These are phyloP conservation scores for Netelia melanura DNA, from an alignment of 2,888 invertebrate genomes.

Conservation along the genomic window DNA sequence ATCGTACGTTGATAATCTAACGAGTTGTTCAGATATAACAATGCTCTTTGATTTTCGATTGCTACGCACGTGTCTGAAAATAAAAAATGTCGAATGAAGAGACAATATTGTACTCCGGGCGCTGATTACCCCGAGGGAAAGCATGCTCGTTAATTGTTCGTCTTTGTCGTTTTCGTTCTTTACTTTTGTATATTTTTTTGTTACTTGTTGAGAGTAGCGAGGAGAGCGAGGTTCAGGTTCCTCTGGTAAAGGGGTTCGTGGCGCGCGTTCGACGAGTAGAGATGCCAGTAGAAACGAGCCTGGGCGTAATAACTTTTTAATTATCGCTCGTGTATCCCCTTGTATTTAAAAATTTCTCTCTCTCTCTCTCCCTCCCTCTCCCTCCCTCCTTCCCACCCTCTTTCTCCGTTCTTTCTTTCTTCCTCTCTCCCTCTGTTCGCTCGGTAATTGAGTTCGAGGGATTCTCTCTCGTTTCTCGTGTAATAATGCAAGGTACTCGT, in stretches of 20 bases:
- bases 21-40: conserved; percentile 58
- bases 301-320: conserved; percentile 73
- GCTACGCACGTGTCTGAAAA: conserved; percentile 43
- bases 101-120: conserved; percentile 50
- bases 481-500: conserved; percentile 47
- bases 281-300: conserved; percentile 77
- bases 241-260: conserved; percentile 71
- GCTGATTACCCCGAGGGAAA: conserved; percentile 49
- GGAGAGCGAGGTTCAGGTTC: conserved; percentile 70
- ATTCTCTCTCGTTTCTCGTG: conserved; percentile 66
- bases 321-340: conserved; percentile 62
- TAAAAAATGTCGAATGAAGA: conserved; percentile 34
- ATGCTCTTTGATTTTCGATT: conserved; percentile 46
- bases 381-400: conserved; percentile 4
- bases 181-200: conserved; percentile 44
- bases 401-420: conserved; percentile 9
- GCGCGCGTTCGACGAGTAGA: conserved; percentile 71
- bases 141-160: conserved; percentile 47
- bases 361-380: conserved; percentile 22
- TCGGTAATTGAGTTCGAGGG: conserved; percentile 73
- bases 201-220: conserved; percentile 71
- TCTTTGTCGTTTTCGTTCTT: conserved; percentile 46
- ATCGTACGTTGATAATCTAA: conserved; percentile 60
- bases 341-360: conserved; percentile 6
- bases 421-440: conserved; percentile 54